Evolutionary conservation across 1,140 invertebrate species (phyloP), one percentile per base, ranked within the genome.

Genomic region (Zaprionus camerounensis): DNA sequence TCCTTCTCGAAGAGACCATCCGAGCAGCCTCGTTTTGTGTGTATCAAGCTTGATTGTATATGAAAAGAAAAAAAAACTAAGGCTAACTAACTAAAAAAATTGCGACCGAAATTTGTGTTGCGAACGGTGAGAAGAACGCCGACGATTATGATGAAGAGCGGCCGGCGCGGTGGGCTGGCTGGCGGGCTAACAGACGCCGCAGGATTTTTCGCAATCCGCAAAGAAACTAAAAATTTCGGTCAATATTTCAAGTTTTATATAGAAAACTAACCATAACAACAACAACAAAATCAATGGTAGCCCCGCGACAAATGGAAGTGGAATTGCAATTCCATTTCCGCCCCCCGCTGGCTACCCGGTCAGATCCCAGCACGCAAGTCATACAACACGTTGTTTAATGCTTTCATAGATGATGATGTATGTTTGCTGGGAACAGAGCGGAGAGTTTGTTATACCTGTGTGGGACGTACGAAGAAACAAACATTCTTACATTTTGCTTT

Each of bases 51-150:
- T 90, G 81, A 76, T 85, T 80, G 84, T 56, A 59, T 61, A 58
- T 53, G 57, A 70, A 71, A 80, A 55, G 44, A 34, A 11, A 34
- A 11, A 31, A 34, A 3, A 34, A 34, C 31, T 51, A 80, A 62
- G 36, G 36, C 64, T 22, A 75, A 71, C 44, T 31, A 31, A 31
- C 28, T 31, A 31, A 20, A 72, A 85, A 85, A 87, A 84, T 91
- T 88, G 83, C 76, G 90, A 91, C 71, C 90, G 82, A 92, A 88
- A 84, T 91, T 88, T 88, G 66, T 55, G 79, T 81, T 81, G 74
- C 75, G 71, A 61, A 73, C 93, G 59, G 67, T 92, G 61, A 76
- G 38, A 63, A 92, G 62, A 81, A 62, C 62, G 71, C 71, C 61
- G 70, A 68, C 31, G 17, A 44, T 26, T 49, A 57, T 41, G 28